A percentile compares a stretch with the other conserved stretches of the same genome.
phyloP scores from a whole-genome alignment of 2,113 vertebrate genomes.

The Sylvia atricapilla region DNA sequence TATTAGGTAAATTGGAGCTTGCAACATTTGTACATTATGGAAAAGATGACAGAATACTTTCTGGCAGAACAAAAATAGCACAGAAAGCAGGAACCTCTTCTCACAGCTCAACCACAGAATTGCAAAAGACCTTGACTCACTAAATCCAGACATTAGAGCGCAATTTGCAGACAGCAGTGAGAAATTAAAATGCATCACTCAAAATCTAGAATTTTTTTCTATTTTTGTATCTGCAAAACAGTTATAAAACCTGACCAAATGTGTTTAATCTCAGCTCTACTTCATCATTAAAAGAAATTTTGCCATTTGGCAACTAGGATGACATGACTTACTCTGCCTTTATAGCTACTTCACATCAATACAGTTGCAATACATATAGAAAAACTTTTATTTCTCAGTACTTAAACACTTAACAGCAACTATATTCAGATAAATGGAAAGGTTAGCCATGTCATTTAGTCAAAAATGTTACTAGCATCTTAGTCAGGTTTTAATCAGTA shows the following conservation, averaged over 20 bases:
- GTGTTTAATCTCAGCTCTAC: neutral
- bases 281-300: neutral
- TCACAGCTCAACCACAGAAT: neutral
- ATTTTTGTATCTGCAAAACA: neutral
- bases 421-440: neutral
- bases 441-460: neutral
- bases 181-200: neutral
- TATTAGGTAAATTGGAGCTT: neutral
- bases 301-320: neutral
- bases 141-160: neutral
- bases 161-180: neutral
- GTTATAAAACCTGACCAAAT: neutral
- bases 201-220: neutral
- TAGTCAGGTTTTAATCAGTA: neutral
- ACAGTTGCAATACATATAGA: neutral
- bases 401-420: neutral
- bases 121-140: slow-evolving; percentile 17
- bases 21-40: neutral
- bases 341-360: neutral
- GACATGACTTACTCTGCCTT: neutral
- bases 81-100: neutral
- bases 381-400: neutral
- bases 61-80: neutral
- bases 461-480: neutral
- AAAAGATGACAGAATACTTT: neutral